These are phyloP conservation scores for Saturnia japonica DNA, from an alignment of 2,888 invertebrate species.

Conservation along the genomic window DNA sequence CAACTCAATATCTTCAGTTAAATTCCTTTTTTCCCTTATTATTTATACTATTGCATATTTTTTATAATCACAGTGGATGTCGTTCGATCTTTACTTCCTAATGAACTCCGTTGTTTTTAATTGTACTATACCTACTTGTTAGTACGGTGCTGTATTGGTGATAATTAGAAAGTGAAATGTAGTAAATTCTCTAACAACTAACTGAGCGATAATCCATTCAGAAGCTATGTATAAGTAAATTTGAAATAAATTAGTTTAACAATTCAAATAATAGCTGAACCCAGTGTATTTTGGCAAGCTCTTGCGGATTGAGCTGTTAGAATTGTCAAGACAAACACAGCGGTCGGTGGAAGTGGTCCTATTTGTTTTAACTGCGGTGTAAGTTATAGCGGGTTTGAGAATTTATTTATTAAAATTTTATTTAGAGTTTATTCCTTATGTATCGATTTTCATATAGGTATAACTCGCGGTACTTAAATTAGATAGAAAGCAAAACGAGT, in stretches of 20 bases:
- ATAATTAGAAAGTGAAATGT: neutral
- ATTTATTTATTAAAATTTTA: neutral
- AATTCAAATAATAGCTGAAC: neutral
- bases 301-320: conserved; percentile 4
- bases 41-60: no score
- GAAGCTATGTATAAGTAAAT: neutral
- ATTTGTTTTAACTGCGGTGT: neutral
- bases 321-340: conserved; percentile 18
- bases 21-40: no score
- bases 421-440: no score
- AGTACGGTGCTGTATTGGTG: no score
- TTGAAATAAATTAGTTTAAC: conserved; percentile 2
- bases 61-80: no score
- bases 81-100: no score
- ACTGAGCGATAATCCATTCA: neutral
- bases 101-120: no score
- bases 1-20: no score
- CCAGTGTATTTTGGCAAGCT: neutral
- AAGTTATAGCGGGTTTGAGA: neutral
- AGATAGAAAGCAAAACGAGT: no score
- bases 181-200: neutral
- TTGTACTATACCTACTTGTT: no score
- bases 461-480: no score
- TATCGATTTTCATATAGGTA: no score
- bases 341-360: conserved; percentile 1